Evolutionary conservation across 2,888 invertebrate species (phyloP), one percentile per base, ranked within the genome.

Genomic region (Leistus spinibarbis): DNA sequence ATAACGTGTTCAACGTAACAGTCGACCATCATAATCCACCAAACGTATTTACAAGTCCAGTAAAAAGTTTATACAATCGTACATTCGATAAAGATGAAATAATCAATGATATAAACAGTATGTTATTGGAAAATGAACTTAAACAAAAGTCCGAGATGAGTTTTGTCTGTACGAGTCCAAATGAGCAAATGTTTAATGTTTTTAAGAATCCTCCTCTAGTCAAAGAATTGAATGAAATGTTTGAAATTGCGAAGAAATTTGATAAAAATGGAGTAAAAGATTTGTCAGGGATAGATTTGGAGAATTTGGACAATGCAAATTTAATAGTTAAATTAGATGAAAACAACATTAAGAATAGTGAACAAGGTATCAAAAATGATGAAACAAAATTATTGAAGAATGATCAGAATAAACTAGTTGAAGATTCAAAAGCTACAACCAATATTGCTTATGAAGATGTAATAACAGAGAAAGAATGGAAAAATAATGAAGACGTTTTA

Each of bases 1-100:
- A 81, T 76, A 86, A 84, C 78, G 83, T 86, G 71, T 86, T 85
- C 79, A 85, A 84, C 77, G 84, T 85, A 79, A 83, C 81, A 77
- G 82, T 85, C 77, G 83, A 83, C 78, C 78, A 75, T 23, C 62
- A 69, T 20, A 62, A 54, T 16, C 75, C 75, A 9, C 13, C 60
- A 20, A 60, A 66, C 53, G 40, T 53, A 23, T 73, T 73, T 53
- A 53, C 62, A 7, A 73, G 67, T 19, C 67, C 73, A 4, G 67
- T 73, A 13, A 67, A 73, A 54, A 73, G 22, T 56, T 70, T 62
- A 27, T 67, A 67, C 67, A 27, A 54, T 9, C 40, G 56, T 16
- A 53, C 67, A 22, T 73, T 73, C 66, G 54, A 73, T 54, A 57
- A 73, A 67, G 60, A 67, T 53, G 67, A 73, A 19, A 16, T 73